Conservation (phyloP, 1,140 invertebrate genomes). For the Pseudomyrmex concolor region DNA sequence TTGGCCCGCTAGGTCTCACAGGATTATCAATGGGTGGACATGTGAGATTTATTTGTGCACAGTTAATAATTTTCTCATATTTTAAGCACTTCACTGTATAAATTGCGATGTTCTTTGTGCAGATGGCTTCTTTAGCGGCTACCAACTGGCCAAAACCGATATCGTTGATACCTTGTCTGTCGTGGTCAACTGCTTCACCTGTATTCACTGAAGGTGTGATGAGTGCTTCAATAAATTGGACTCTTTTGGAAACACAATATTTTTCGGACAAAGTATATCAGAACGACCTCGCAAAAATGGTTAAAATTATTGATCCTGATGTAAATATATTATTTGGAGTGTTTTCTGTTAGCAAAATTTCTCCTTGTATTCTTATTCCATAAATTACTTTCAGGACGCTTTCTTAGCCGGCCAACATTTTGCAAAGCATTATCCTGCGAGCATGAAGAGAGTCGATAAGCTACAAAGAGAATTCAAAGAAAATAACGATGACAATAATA, state of each 20-base stretch:
- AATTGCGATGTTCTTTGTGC: slow-evolving; percentile 69
- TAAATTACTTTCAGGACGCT: slow-evolving; percentile 86
- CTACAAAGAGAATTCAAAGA: slow-evolving; percentile 74
- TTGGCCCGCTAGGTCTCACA: slow-evolving; percentile 96
- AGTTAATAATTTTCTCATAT: neutral
- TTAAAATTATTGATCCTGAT: slow-evolving; percentile 87
- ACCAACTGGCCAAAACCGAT: slow-evolving; percentile 97
- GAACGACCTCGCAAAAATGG: slow-evolving; percentile 93
- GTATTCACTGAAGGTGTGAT: slow-evolving; percentile 98
- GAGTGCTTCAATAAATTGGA: slow-evolving; percentile 97
- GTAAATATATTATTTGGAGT: slow-evolving; percentile 72
- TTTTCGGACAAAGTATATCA: slow-evolving; percentile 92
- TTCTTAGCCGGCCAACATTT: slow-evolving; percentile 93
- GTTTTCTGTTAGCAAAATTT: slow-evolving; percentile 1
- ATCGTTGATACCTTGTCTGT: slow-evolving; percentile 96
- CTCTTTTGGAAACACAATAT: slow-evolving; percentile 95
- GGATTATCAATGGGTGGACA: slow-evolving; percentile 99
- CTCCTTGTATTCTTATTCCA: neutral
- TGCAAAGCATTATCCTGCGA: slow-evolving; percentile 90
- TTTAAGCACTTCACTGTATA: neutral
- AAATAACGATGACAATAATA: slow-evolving; percentile 50
- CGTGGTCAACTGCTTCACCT: slow-evolving; percentile 98
- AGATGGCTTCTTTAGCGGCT: slow-evolving; percentile 99
- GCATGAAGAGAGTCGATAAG: slow-evolving; percentile 82
- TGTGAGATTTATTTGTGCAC: slow-evolving; percentile 87